These are phyloP conservation scores for Manacus vitellinus DNA, from an alignment of 2,113 vertebrate species.

Conservation along the genomic window DNA sequence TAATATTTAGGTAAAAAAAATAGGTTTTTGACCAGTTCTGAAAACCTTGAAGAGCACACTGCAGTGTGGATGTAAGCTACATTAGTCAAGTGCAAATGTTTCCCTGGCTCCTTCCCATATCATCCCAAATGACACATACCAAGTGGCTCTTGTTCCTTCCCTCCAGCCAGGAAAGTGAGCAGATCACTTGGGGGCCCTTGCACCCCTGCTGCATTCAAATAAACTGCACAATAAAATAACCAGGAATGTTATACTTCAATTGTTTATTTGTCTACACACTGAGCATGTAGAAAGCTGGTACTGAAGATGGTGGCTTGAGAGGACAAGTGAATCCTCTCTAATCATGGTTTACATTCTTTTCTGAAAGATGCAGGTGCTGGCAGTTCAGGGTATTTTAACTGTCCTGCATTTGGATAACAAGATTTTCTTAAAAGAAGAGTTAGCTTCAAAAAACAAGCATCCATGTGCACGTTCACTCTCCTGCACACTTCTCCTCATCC, in stretches of 20 bases:
- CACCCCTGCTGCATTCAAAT: neutral
- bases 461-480: neutral
- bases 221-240: neutral
- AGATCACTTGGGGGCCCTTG: neutral
- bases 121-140: neutral
- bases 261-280: neutral
- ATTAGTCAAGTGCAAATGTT: neutral
- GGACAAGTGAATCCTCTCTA: neutral
- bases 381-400: neutral
- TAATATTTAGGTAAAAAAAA: neutral
- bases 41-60: neutral
- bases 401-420: neutral
- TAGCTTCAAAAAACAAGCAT: neutral
- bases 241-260: neutral
- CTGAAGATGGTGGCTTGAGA: neutral
- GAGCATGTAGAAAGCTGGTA: neutral
- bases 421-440: neutral
- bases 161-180: accelerated
- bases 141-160: neutral
- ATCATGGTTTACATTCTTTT: neutral
- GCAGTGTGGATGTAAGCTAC: neutral
- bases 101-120: neutral
- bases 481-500: neutral
- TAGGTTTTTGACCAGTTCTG: neutral
- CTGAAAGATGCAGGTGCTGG: neutral